Evolutionary conservation across 2,113 vertebrate species (phyloP), one percentile per base, ranked within the genome.

Genomic region (Fregetta grallaria): DNA sequence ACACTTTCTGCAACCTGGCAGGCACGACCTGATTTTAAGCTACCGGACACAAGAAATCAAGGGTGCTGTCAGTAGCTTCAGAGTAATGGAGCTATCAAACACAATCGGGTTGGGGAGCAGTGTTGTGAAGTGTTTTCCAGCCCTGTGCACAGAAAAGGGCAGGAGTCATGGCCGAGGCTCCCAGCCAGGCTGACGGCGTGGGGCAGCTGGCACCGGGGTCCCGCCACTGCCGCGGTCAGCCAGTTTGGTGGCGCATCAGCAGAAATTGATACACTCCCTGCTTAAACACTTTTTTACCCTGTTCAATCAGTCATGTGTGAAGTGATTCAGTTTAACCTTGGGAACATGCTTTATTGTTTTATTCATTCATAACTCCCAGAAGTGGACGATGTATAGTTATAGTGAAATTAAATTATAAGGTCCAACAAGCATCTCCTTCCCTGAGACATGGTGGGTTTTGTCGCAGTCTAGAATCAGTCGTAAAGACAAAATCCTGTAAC

Each of bases 151-250:
- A 88, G 70, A n/a, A 32, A 21, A 70, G 42, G 53, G 52, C 67
- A 77, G 30, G 50, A 83, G 30, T 27, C 44, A 7, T 0, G 1
- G 49, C 62, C 1, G 0, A 56, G 88, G 45, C 16, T 92, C 30
- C 52, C 45, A 89, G 50, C 5, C 49, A 47, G 40, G 34, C 50
- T 65, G 71, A 23, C 27, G 40, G 55, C 0, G 0, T 0, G 4
- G n/a, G 32, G 38, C 78, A 61, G 36, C 49, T 42, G 80, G 20
- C 40, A 34, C 22, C 0, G 7, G 30, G 42, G 17, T 38, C 38
- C 30, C 3, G 1, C 68, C 79, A 27, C 50, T 50, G 29, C 22
- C 4, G 3, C 0, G 0, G 45, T 18, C 49, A 53, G 58, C 7
- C 2, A 8, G 4, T 56, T 65, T 2, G 4, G 18, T 32, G 16